Conservation (phyloP, 1,140 invertebrate genomes). For the Ruditapes philippinarum region DNA sequence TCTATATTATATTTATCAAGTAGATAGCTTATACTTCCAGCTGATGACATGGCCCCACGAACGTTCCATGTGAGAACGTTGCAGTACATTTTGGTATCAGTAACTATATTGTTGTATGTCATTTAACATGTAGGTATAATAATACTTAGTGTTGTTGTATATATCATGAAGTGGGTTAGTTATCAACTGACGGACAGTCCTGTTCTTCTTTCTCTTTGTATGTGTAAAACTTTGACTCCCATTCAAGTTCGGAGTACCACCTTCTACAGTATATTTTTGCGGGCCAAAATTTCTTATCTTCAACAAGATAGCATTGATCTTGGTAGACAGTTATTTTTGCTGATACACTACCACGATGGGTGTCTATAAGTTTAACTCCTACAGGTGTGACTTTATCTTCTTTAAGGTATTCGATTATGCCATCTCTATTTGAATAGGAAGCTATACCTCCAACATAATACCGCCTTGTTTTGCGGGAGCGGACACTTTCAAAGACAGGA, state of each 20-base stretch:
- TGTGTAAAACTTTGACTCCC: not conserved
- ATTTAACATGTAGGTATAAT: no score
- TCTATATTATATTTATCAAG: not conserved
- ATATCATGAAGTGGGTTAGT: no score
- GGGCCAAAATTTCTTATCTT: not conserved
- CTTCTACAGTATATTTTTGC: not conserved
- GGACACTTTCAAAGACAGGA: not conserved
- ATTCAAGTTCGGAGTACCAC: not conserved
- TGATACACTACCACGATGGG: not conserved
- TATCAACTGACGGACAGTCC: no score
- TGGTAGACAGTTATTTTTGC: not conserved
- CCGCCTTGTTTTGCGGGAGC: not conserved
- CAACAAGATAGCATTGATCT: not conserved
- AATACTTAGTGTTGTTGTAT: no score
- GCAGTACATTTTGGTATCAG: not conserved
- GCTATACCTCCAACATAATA: not conserved
- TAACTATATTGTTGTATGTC: no score
- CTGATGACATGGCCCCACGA: not conserved
- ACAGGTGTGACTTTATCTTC: not conserved
- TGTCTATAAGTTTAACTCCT: not conserved
- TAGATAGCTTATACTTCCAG: not conserved
- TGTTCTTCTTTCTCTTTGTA: not conserved
- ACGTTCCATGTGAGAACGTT: not conserved
- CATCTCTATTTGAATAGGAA: not conserved
- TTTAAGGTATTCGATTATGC: not conserved